A percentile compares a stretch with the other conserved stretches of the same genome.
These are phyloP conservation scores for Porites lutea DNA, from an alignment of 64 coral and sea anemone genomes.

Conservation along the genomic window DNA sequence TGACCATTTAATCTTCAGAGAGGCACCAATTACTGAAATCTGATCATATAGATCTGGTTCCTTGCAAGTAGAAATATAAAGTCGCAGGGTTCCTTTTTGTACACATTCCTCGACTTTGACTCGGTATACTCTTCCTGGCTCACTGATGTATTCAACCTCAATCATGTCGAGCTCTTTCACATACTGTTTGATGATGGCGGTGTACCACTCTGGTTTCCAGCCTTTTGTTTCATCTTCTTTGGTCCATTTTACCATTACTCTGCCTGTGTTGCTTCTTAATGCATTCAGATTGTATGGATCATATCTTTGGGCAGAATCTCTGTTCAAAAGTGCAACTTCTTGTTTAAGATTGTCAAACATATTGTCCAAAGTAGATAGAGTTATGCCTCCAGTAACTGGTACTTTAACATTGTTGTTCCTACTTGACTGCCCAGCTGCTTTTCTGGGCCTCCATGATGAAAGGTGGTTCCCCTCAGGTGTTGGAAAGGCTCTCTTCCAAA, in stretches of 20 bases:
- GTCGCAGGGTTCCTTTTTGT: neutral
- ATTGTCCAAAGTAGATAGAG: neutral
- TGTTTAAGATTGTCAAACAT: neutral
- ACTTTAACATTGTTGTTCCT: neutral
- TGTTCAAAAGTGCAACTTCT: neutral
- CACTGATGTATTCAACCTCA: neutral
- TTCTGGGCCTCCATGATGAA: constrained; percentile 33
- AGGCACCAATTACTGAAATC: neutral
- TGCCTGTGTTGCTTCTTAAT: neutral
- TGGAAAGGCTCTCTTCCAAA: constrained; percentile 14
- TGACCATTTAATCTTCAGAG: constrained; percentile 3
- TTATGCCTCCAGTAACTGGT: neutral
- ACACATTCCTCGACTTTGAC: neutral
- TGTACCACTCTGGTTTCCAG: constrained; percentile 29
- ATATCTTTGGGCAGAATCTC: neutral
- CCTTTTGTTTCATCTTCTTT: constrained; percentile 31
- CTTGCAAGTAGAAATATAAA: neutral
- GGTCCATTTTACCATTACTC: constrained; percentile 15
- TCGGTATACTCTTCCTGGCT: neutral
- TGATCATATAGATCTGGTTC: constrained; percentile 6
- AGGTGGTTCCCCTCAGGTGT: constrained; percentile 23
- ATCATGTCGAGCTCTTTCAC: neutral
- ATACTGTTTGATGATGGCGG: neutral
- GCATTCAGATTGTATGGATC: neutral
- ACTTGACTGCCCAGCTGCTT: neutral